Base-by-base conservation (phyloP, 37 sponge, comb jelly and placozoan species). In the Halichondria panicea region DNA sequence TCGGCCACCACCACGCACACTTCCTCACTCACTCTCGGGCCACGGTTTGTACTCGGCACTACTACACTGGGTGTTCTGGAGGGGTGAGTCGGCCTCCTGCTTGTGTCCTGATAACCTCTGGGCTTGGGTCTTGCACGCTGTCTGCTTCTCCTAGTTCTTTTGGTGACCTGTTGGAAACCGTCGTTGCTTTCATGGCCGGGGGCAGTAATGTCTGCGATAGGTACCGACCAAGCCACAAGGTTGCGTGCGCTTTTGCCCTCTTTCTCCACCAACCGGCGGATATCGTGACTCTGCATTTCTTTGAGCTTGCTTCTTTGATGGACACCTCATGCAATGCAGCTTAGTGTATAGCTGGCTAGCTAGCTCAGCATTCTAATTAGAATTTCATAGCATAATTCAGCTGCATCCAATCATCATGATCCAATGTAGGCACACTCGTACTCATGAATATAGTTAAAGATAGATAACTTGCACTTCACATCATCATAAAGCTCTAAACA, bases 221-320 rank as follows among this genome's bases (percentile, higher is more conserved):
- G 80, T 1, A 78, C 79, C 22, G 87, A 78, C 87, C 87, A 85
- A 0, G 79, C 33, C 3, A 78, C 74, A 19, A 85, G 74, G 55
- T 85, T 85, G 21, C 87, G 43, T 11, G 87, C 87, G 13, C 74
- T 9, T 43, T 78, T 85, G 28, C 87, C 87, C 32, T 85, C 87
- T 35, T 39, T 43, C 45, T 65, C 2, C 6, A 82, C 82, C 22
- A 82, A 43, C 58, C 74, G 67, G 36, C 55, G 43, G 33, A 82
- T 50, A 43, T 39, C 63, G 5, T 71, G 54, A 5, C 63, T 59
- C 36, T 60, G 50, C 41, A 71, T 9, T 15, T 13, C 27, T 9
- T 13, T 31, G 7, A 6, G 58, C n/a, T 27, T 33, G 55, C 54
- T 32, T 25, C n/a, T n/a, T n/a, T n/a, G n/a, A n/a, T n/a, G n/a